Evolutionary conservation across 1,140 invertebrate species (phyloP).

Genomic region (Chlorops oryzae): DNA sequence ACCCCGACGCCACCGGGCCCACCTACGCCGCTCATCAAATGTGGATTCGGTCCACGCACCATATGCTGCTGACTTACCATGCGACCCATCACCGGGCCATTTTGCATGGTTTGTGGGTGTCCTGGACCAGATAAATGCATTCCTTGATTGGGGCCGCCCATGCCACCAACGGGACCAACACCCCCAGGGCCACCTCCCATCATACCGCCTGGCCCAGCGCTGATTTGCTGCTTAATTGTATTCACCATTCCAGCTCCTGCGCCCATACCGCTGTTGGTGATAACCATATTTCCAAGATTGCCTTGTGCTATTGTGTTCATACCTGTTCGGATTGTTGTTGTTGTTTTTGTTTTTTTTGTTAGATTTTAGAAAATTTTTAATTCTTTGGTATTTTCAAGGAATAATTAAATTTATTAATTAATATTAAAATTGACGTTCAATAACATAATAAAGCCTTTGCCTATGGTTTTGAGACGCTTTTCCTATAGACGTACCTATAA

Average conservation of each 20-base stretch:
- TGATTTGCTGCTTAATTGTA: slow-evolving; percentile 60
- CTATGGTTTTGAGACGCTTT: neutral
- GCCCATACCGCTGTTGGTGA: slow-evolving; percentile 62
- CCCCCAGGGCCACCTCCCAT: slow-evolving; percentile 49
- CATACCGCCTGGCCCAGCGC: slow-evolving; percentile 46
- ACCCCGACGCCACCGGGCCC: slow-evolving; percentile 22
- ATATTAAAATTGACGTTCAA: neutral
- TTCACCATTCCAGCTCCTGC: slow-evolving; percentile 21
- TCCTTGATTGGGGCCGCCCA: slow-evolving; percentile 38
- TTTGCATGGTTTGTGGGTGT: slow-evolving; percentile 52
- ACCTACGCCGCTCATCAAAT: slow-evolving; percentile 30
- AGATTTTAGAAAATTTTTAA: too few relatives aligned
- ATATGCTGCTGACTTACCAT: slow-evolving; percentile 54
- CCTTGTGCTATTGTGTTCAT: slow-evolving; percentile 58
- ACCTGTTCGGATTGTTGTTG: too few relatives aligned
- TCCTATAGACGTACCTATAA: too few relatives aligned
- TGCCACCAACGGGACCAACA: slow-evolving; percentile 22
- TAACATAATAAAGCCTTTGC: neutral
- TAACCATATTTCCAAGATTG: slow-evolving; percentile 60
- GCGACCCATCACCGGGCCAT: slow-evolving; percentile 62
- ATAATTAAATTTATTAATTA: neutral
- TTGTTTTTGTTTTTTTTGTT: too few relatives aligned
- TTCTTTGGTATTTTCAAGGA: too few relatives aligned
- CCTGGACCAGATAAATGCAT: slow-evolving; percentile 42
- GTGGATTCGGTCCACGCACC: slow-evolving; percentile 32